Conservation (phyloP, 2,888 invertebrate species). For the Tyria jacobaeae region DNA sequence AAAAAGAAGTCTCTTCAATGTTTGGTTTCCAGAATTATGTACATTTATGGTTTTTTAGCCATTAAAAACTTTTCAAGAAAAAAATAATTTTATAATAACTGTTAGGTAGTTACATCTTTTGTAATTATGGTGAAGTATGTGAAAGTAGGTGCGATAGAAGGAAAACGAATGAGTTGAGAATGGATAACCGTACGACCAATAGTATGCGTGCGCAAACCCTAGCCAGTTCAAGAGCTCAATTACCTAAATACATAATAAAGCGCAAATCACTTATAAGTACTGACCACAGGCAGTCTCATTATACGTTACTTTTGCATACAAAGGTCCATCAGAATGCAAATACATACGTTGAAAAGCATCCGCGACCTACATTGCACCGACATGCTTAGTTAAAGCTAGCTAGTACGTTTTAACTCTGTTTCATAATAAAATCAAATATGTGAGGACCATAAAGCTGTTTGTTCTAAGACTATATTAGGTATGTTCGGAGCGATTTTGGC, state of each 20-base stretch:
- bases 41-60: no score
- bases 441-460: constrained; percentile 33
- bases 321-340: constrained; percentile 29
- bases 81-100: no score
- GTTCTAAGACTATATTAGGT: constrained; percentile 47
- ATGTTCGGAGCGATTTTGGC: constrained; percentile 55
- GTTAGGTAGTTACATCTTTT: no score
- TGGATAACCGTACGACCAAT: not conserved
- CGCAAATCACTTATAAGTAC: constrained; percentile 13
- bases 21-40: no score
- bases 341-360: constrained; percentile 33
- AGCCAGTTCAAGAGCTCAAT: constrained; percentile 25
- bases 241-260: constrained; percentile 27
- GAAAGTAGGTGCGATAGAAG: not conserved
- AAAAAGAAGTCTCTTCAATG: no score
- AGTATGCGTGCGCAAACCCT: not conserved
- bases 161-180: not conserved
- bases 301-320: constrained; percentile 21
- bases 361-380: constrained; percentile 38
- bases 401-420: constrained; percentile 21
- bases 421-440: constrained; percentile 38
- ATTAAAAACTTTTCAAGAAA: no score
- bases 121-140: no score
- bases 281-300: constrained; percentile 7
- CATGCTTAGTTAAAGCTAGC: constrained; percentile 17